Evolutionary conservation across 2,888 invertebrate genomes (phyloP).

Genomic region (Diadromus collaris): DNA sequence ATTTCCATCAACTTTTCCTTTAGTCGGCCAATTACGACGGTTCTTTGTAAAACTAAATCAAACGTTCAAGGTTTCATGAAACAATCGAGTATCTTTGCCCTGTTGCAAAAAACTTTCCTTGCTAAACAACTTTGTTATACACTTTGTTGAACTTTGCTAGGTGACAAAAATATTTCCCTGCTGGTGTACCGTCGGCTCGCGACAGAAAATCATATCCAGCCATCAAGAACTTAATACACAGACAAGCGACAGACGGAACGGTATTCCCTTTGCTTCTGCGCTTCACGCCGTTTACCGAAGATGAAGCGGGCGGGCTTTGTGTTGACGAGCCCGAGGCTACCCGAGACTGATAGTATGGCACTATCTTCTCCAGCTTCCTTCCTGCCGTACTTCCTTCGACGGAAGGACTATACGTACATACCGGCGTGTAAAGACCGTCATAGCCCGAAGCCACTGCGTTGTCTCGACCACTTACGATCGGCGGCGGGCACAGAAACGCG

Average conservation of each 20-base stretch:
- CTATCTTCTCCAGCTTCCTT: slow-evolving; percentile 26
- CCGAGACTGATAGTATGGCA: not conserved
- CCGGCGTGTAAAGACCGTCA: not conserved
- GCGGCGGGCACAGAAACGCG: slow-evolving; percentile 25
- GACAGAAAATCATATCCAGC: slow-evolving; percentile 2
- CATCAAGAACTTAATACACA: not conserved
- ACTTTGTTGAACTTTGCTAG: too few species aligned
- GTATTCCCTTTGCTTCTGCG: not conserved
- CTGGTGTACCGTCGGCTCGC: not conserved
- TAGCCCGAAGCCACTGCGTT: slow-evolving; percentile 44
- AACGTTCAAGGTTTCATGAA: too few species aligned
- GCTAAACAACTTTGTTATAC: too few species aligned
- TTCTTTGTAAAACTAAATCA: too few species aligned
- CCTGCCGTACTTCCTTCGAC: slow-evolving; percentile 5
- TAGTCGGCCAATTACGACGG: too few species aligned
- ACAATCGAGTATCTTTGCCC: too few species aligned
- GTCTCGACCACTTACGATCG: slow-evolving; percentile 59
- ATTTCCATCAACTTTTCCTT: too few species aligned
- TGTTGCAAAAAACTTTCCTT: too few species aligned
- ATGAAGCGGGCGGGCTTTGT: slow-evolving; percentile 29
- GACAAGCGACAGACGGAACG: slow-evolving; percentile 5
- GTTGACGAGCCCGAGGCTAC: slow-evolving; percentile 39
- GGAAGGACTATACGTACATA: slow-evolving; percentile 13
- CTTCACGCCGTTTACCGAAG: slow-evolving; percentile 26
- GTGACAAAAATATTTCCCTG: not conserved